phyloP scores from a whole-genome alignment of 2,888 invertebrate species.

The Synanthedon tipuliformis region DNA sequence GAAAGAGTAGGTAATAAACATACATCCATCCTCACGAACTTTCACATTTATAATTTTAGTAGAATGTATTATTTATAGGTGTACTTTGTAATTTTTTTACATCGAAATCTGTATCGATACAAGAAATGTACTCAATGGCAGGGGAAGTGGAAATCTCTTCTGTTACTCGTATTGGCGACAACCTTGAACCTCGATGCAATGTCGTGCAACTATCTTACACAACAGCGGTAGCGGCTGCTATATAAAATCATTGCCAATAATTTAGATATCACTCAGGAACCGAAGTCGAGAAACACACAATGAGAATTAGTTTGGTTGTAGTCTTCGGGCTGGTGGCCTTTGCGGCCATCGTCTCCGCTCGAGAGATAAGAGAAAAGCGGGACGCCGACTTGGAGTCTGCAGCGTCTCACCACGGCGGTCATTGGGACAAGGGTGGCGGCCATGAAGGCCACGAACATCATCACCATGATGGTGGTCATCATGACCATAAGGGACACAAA shows the following conservation, averaged over 20 bases:
- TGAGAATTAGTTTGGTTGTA: constrained; percentile 42
- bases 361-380: constrained; percentile 61
- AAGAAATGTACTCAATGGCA: neutral
- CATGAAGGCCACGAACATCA: constrained; percentile 74
- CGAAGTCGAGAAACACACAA: constrained; percentile 25
- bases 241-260: constrained; percentile 48
- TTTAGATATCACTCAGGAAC: constrained; percentile 47
- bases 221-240: constrained; percentile 18
- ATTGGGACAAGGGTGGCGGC: constrained; percentile 69
- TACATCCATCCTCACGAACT: no score
- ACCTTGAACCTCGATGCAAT: neutral
- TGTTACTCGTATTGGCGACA: neutral
- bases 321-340: constrained; percentile 58
- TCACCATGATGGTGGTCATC: constrained; percentile 72
- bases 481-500: constrained; percentile 77
- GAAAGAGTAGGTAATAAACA: no score
- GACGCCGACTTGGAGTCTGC: constrained; percentile 67
- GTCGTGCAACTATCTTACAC: neutral
- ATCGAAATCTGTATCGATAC: neutral
- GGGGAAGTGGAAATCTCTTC: neutral
- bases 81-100: neutral
- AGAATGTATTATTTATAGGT: no score
- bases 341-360: constrained; percentile 54
- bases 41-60: no score
- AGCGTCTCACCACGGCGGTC: constrained; percentile 40